phyloP scores from a whole-genome alignment of 2,888 invertebrate species.

The Pachycephus smyrnensis region DNA sequence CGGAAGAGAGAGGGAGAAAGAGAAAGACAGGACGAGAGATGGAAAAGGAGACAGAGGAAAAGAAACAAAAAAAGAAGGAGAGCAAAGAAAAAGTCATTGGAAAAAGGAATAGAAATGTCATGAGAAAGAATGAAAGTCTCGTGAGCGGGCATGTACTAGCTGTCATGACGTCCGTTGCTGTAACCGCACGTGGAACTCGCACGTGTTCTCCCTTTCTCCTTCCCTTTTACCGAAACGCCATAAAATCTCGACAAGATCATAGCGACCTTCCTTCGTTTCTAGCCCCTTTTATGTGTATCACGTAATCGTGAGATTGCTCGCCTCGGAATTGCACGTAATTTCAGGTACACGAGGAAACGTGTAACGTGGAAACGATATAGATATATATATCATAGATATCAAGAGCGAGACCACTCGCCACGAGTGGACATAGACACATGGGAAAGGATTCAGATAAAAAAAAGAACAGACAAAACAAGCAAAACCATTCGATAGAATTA shows the following conservation, averaged over 20 bases:
- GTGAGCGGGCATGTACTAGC: neutral
- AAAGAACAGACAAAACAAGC: neutral
- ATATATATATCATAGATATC: neutral
- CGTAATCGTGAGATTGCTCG: neutral
- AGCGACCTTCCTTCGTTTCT: neutral
- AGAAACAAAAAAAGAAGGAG: no score
- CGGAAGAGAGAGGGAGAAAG: no score
- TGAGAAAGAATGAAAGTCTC: neutral
- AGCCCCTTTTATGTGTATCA: neutral
- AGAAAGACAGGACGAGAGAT: neutral
- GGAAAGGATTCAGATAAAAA: neutral
- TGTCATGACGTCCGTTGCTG: neutral
- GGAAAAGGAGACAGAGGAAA: neutral
- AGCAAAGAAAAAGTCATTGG: neutral
- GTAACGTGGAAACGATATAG: neutral
- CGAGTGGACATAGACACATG: neutral
- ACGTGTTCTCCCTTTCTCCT: neutral
- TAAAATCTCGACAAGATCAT: neutral
- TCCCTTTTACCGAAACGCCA: neutral
- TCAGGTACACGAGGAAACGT: neutral
- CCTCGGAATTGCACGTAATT: neutral
- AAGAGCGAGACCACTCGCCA: neutral
- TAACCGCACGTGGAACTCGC: conserved; percentile 2
- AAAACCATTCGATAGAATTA: neutral
- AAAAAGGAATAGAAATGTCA: neutral